These are phyloP conservation scores for Sarcophaga carnaria DNA, from an alignment of 2,888 invertebrate species.

Conservation along the genomic window DNA sequence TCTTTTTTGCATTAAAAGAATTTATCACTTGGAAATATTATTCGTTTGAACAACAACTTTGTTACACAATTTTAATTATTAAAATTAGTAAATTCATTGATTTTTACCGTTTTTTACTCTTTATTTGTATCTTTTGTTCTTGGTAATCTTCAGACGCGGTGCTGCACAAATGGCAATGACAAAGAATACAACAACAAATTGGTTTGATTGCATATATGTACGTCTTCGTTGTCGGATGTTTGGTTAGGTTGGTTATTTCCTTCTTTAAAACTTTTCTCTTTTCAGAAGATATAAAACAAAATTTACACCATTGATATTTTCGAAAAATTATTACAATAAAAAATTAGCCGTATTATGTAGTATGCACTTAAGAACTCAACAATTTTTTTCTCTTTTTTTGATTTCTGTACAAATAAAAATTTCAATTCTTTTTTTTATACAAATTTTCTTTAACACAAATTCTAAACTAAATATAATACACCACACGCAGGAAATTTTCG, in stretches of 20 bases:
- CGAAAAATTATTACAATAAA: background rate
- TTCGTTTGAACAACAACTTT: background rate
- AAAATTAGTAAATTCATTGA: constrained; percentile 57
- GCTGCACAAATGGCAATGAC: constrained; percentile 50
- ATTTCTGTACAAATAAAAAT: constrained; percentile 23
- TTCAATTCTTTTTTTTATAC: constrained; percentile 23
- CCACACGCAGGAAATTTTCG: constrained; percentile 28
- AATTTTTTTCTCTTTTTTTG: constrained; percentile 8
- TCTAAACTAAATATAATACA: constrained; percentile 33
- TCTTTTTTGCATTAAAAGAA: background rate
- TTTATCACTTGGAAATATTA: background rate
- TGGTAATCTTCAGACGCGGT: constrained; percentile 32
- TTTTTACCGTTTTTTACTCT: constrained; percentile 60
- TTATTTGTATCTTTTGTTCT: background rate
- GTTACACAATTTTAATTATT: constrained; percentile 15
- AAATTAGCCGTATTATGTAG: no score
- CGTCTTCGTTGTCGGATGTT: background rate
- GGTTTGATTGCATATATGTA: constrained; percentile 23
- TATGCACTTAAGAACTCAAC: background rate
- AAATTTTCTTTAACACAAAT: background rate
- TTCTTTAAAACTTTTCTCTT: background rate
- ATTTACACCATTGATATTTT: constrained; percentile 33
- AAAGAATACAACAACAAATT: constrained; percentile 24
- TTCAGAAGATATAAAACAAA: constrained; percentile 6
- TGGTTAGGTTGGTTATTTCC: background rate